Conservation (phyloP, 2,888 invertebrate genomes). For the Oeneis ivallda region DNA sequence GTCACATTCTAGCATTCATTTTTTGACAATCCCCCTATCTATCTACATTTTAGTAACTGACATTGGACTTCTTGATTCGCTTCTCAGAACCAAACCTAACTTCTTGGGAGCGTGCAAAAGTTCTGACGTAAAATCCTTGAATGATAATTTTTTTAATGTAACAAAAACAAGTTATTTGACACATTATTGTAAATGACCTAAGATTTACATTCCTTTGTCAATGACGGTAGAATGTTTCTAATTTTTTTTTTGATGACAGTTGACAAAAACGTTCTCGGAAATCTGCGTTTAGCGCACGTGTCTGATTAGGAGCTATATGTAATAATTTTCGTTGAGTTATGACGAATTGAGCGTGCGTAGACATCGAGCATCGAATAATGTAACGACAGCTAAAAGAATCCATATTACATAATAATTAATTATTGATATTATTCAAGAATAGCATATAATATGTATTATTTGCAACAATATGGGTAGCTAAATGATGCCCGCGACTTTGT, state of each 20-base stretch:
- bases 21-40: too few relatives aligned
- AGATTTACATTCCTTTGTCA: neutral
- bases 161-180: neutral
- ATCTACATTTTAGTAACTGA: too few relatives aligned
- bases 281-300: conserved; percentile 9
- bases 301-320: neutral
- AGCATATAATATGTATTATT: too few relatives aligned
- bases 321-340: neutral
- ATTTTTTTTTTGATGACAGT: conserved; percentile 3
- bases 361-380: too few relatives aligned
- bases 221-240: neutral
- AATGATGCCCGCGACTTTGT: too few relatives aligned
- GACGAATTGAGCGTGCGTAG: neutral
- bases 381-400: too few relatives aligned
- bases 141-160: neutral
- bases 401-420: too few relatives aligned
- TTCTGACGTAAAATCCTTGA: neutral
- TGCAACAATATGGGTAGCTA: too few relatives aligned
- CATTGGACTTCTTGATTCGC: neutral
- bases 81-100: conserved; percentile 6
- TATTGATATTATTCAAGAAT: too few relatives aligned
- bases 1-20: too few relatives aligned
- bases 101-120: neutral
- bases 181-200: neutral
- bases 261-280: conserved; percentile 10